These are phyloP conservation scores for Habroteleia sp. DNA, from an alignment of 2,888 invertebrate species.

Conservation along the genomic window DNA sequence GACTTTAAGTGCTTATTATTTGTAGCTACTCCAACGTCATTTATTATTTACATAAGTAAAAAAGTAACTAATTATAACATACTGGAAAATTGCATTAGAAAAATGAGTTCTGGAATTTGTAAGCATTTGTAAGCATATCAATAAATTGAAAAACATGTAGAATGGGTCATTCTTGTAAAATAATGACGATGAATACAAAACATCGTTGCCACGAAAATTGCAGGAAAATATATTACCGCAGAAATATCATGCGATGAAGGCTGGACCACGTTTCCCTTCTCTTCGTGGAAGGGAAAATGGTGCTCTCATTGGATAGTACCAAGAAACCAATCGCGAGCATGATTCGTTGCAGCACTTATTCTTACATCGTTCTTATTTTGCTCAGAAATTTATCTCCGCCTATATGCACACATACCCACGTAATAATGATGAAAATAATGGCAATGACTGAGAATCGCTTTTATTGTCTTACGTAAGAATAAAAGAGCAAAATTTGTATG, in stretches of 20 bases:
- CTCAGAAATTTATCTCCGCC: conserved; percentile 39
- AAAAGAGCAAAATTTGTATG: conserved; percentile 7
- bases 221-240: too few species aligned
- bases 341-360: conserved; percentile 72
- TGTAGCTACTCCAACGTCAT: conserved; percentile 19
- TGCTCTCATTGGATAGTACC: conserved; percentile 70
- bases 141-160: too few species aligned
- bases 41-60: conserved; percentile 62
- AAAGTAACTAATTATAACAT: conserved; percentile 35
- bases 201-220: too few species aligned
- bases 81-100: conserved; percentile 28
- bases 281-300: conserved; percentile 70
- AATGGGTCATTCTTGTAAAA: too few species aligned
- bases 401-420: not conserved
- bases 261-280: conserved; percentile 73
- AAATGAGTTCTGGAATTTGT: conserved; percentile 1
- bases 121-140: too few species aligned
- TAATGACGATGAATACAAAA: too few species aligned
- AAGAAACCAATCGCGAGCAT: conserved; percentile 72
- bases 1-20: conserved; percentile 54
- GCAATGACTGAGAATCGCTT: conserved; percentile 16
- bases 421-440: conserved; percentile 22
- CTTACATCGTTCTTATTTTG: conserved; percentile 63
- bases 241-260: conserved; percentile 66
- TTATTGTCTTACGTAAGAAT: conserved; percentile 22